Base-by-base conservation (phyloP, 1,140 invertebrate genomes). In the Drosophila athabasca region DNA sequence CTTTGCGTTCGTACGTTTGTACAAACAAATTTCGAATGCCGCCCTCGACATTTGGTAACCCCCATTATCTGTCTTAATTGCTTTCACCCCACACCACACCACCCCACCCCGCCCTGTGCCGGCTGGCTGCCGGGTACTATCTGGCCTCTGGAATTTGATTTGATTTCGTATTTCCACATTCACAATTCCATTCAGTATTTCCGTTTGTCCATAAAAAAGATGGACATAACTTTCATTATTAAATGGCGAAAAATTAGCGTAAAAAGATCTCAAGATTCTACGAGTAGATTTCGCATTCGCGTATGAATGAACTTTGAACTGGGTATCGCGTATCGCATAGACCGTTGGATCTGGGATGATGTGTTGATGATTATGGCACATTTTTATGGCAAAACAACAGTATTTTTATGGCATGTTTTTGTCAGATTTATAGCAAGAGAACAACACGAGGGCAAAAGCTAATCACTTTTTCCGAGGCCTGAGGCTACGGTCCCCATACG, bases 261-360 rank as follows among this genome's bases (percentile, higher is more conserved):
- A 52, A 9, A 50, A 53, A 62, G 24, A 35, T 35, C 52, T 52
- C n/a, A 54, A 41, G 48, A 41, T 22, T 26, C n/a, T n/a, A n/a
- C n/a, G n/a, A n/a, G n/a, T n/a, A n/a, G n/a, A n/a, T n/a, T n/a
- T n/a, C n/a, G n/a, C n/a, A n/a, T n/a, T n/a, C n/a, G n/a, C n/a
- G n/a, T n/a, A n/a, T 7, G 41, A 69, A 51, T 77, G 74, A 77
- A 77, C 74, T 77, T 77, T 77, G 74, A 13, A 76, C 74, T 70
- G 58, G 50, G 35, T 13, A 39, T 22, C 29, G 43, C 54, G 54
- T 45, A 44, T 24, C 26, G 54, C 54, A 43, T 45, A 29, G 54
- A 57, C 45, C 35, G 46, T 46, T 46, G 19, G 7, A 11, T 26
- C 13, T 22, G 22, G 50, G 17, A 52, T 71, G 48, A 52, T 52